Percentiles rank a stretch among this genome's conserved stretches.
Evolutionary conservation across 2,113 vertebrate genomes (phyloP).

Genomic region (Spea multiplicata): DNA sequence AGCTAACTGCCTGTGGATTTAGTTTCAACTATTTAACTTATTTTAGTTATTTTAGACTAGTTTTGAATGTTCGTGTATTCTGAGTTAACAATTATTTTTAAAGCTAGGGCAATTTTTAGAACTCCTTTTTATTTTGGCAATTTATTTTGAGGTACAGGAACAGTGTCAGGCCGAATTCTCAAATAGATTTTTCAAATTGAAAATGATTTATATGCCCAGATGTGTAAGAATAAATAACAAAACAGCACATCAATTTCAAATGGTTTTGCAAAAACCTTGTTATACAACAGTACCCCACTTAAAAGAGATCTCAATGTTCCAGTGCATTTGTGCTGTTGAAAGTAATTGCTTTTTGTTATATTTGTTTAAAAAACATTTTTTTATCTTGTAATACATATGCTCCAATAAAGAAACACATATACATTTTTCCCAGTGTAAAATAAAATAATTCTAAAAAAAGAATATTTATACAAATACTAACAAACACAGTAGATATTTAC

Average conservation of each 20-base stretch:
- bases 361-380: conserved; percentile 31
- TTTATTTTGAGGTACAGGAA: conserved; percentile 1
- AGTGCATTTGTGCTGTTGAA: conserved; percentile 8
- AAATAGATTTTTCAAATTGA: conserved; percentile 12
- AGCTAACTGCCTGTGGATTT: too few relatives aligned
- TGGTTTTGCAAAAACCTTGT: conserved; percentile 11
- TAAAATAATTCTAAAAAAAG: not conserved
- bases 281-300: conserved; percentile 14
- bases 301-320: conserved; percentile 16
- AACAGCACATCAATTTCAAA: conserved; percentile 31
- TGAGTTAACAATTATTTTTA: not conserved
- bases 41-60: not conserved
- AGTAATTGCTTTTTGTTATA: conserved; percentile 24
- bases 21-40: not conserved
- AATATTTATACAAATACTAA: too few relatives aligned
- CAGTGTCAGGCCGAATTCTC: conserved; percentile 11
- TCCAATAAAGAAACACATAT: conserved; percentile 17
- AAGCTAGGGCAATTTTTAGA: not conserved
- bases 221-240: conserved; percentile 22
- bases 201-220: conserved; percentile 20
- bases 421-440: not conserved
- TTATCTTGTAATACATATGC: conserved; percentile 12
- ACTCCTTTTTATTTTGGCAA: not conserved
- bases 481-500: too few relatives aligned
- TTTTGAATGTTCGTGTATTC: not conserved